Evolutionary conservation across 1,140 invertebrate genomes (phyloP).

Genomic region (Drosophila suzukii): DNA sequence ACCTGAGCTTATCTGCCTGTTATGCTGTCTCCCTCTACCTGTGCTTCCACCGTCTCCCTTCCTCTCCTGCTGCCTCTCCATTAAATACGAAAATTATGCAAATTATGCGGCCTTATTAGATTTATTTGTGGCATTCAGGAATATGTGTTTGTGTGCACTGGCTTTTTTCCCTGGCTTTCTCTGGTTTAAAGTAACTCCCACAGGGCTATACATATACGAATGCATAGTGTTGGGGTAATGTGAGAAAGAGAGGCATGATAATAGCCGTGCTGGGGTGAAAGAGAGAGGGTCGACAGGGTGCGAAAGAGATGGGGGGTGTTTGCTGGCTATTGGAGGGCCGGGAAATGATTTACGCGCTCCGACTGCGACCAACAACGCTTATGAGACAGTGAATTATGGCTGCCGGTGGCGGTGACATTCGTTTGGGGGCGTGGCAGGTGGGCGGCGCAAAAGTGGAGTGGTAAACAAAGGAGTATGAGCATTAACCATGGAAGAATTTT

Average conservation of each 20-base stretch:
- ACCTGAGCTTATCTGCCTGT: conserved; percentile 42
- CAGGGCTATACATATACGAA: not conserved
- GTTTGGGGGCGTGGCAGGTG: conserved; percentile 32
- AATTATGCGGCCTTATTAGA: conserved; percentile 82
- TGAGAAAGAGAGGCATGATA: not conserved
- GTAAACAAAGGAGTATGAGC: conserved; percentile 11
- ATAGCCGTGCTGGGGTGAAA: conserved; percentile 1
- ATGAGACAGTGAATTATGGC: conserved; percentile 73
- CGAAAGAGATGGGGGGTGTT: conserved; percentile 9
- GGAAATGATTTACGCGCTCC: conserved; percentile 68
- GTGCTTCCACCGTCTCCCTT: not conserved
- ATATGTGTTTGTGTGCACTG: conserved; percentile 17
- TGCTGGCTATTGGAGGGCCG: conserved; percentile 48
- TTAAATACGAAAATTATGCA: conserved; percentile 83
- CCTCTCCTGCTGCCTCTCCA: conserved; percentile 41
- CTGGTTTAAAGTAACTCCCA: conserved; percentile 71
- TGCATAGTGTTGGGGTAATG: conserved; percentile 2
- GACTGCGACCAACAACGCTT: conserved; percentile 52
- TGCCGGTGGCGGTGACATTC: conserved; percentile 61
- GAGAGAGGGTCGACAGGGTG: conserved; percentile 1
- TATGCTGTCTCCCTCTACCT: conserved; percentile 5
- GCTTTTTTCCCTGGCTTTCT: conserved; percentile 27
- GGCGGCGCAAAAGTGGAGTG: not conserved
- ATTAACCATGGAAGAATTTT: conserved; percentile 3
- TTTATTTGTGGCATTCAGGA: conserved; percentile 73